Conservation (phyloP, 2,888 invertebrate species). For the Andrena haemorrhoa region DNA sequence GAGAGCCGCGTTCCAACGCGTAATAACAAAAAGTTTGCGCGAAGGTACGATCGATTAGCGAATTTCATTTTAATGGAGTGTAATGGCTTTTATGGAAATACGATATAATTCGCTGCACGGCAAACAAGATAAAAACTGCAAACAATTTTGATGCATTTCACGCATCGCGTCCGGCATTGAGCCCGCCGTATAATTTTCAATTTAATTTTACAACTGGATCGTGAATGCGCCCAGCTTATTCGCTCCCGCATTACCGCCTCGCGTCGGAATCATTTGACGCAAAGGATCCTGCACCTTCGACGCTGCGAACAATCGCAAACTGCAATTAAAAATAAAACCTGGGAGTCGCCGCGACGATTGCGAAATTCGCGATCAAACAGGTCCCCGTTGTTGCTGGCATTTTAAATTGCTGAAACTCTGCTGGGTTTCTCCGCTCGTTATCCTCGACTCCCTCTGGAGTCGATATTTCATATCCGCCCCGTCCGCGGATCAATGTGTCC, state of each 20-base stretch:
- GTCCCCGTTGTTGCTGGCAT: too few relatives aligned
- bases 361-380: too few relatives aligned
- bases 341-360: too few relatives aligned
- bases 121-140: slow-evolving; percentile 63
- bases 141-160: slow-evolving; percentile 62
- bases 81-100: slow-evolving; percentile 66
- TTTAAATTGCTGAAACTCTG: too few relatives aligned
- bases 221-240: neutral
- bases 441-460: too few relatives aligned
- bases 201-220: slow-evolving; percentile 59
- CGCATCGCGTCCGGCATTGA: slow-evolving; percentile 18
- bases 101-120: slow-evolving; percentile 56
- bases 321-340: too few relatives aligned
- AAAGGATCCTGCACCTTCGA: too few relatives aligned
- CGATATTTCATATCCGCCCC: neutral
- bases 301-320: too few relatives aligned
- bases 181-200: slow-evolving; percentile 48
- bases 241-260: too few relatives aligned
- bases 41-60: slow-evolving; percentile 49
- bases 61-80: slow-evolving; percentile 64
- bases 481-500: neutral
- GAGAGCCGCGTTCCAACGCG: neutral
- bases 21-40: slow-evolving; percentile 45
- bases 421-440: too few relatives aligned
- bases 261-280: too few relatives aligned